A percentile compares a stretch with the other conserved stretches of the same genome.
Conservation (phyloP, 2,888 invertebrate species). For the Anticlea derivata region DNA sequence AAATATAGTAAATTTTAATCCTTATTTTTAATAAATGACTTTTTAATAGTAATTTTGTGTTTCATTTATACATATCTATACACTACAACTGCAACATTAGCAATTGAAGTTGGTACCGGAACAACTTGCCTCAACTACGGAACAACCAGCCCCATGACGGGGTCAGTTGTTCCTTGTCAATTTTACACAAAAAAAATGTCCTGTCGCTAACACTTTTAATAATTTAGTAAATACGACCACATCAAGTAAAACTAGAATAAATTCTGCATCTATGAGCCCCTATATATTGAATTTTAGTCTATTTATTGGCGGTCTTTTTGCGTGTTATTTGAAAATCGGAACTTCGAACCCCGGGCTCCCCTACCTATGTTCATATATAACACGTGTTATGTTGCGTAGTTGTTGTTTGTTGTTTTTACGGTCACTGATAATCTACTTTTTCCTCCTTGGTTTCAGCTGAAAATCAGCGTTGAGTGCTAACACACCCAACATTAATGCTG, state of each 20-base stretch:
- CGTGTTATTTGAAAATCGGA: neutral
- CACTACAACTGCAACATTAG: neutral
- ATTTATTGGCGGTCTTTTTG: neutral
- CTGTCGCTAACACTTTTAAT: conserved; percentile 1
- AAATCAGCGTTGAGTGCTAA: too few species aligned
- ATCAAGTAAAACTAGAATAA: conserved; percentile 2
- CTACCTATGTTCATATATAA: too few species aligned
- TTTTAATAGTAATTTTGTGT: neutral
- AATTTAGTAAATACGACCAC: neutral
- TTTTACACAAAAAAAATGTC: neutral
- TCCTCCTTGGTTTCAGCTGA: too few species aligned
- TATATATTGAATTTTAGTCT: too few species aligned
- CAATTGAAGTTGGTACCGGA: neutral
- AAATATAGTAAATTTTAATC: too few species aligned
- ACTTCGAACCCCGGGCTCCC: too few species aligned
- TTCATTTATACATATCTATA: neutral
- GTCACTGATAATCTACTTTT: too few species aligned
- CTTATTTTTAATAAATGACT: neutral
- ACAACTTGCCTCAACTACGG: too few species aligned
- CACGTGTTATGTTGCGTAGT: too few species aligned
- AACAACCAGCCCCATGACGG: too few species aligned
- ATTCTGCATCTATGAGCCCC: neutral
- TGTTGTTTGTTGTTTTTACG: too few species aligned
- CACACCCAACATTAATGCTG: too few species aligned
- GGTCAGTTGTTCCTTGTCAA: neutral